Evolutionary conservation across 2,797 vertebrate species (phyloP), one percentile per base, ranked within the genome.

Genomic region (Pteropus rufus): DNA sequence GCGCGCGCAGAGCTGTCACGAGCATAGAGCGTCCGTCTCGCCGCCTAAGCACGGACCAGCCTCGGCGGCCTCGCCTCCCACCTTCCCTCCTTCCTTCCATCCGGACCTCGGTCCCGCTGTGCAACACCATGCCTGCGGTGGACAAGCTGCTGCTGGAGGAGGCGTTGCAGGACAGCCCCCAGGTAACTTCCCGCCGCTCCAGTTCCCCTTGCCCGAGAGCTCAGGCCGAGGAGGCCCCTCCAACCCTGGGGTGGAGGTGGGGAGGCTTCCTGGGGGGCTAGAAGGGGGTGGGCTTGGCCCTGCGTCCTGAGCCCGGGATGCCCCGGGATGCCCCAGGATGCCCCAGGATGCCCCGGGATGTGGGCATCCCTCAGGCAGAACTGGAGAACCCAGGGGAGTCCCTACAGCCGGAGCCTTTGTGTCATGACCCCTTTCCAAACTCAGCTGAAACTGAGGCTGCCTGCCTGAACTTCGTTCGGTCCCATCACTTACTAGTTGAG

Each of bases 141-240:
- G 99, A 99, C 98, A 99, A 99, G 97, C 99, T 99, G 97, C 99
- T 99, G 56, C 98, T 99, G 97, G 99, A 99, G 98, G 99, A 99
- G 82, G 99, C 99, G 62, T 97, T 99, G 96, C 99, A 99, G 97
- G 99, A 99, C 98, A 99, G 99, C 98, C 99, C 99, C 91, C 99
- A 99, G 99, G 99, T 99, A 99, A 99, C 85, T 34, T 26, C 93
- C 49, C 54, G 88, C 91, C 9, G n/a, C 75, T 4, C 11, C 8
- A 36, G 44, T 14, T 15, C 29, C 77, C 10, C 12, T n/a, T 1
- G 39, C 34, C 67, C 24, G 26, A 8, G 65, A 10, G 58, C 46
- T 31, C 39, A n/a, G 62, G 77, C 84, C 21, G 88, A 15, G 46
- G 72, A 31, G 73, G 86, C 69, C 62, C 34, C 16, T 49, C n/a